Conservation (phyloP, 2,113 vertebrate genomes). For the Mormyrus iriodes region DNA sequence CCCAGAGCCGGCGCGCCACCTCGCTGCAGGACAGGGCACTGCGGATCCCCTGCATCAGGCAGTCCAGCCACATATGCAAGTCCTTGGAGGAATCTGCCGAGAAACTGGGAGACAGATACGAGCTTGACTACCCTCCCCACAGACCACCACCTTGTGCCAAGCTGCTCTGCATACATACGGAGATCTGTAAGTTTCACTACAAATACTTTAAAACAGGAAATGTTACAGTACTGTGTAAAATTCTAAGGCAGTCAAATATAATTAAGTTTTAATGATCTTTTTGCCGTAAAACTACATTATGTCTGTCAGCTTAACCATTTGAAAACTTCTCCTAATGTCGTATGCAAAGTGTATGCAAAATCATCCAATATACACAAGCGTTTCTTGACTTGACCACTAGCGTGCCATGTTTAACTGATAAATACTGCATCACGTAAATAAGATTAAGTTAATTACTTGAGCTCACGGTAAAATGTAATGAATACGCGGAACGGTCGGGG, state of each 20-base stretch:
- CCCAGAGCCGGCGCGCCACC: conserved; percentile 57
- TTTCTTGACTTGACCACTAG: too few species aligned
- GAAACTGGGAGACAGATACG: conserved; percentile 30
- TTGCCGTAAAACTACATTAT: too few species aligned
- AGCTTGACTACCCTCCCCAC: not conserved
- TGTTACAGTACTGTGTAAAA: not conserved
- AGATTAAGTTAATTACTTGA: not conserved
- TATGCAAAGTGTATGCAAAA: too few species aligned
- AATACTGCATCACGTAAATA: not conserved
- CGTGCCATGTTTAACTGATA: not conserved
- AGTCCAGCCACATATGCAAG: conserved; percentile 46
- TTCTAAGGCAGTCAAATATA: not conserved
- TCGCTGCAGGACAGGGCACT: conserved; percentile 60
- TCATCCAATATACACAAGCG: too few species aligned
- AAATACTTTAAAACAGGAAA: not conserved
- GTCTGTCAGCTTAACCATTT: too few species aligned
- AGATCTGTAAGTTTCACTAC: not conserved
- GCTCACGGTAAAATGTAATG: not conserved
- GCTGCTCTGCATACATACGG: not conserved
- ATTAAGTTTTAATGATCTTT: too few species aligned
- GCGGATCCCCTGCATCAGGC: conserved; percentile 45
- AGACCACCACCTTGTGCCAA: not conserved
- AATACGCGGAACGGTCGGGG: not conserved
- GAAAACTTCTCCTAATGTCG: too few species aligned
- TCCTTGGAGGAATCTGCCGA: conserved; percentile 54